Evolutionary conservation across 2,888 invertebrate genomes (phyloP).

Genomic region (Odontocolon sp.): DNA sequence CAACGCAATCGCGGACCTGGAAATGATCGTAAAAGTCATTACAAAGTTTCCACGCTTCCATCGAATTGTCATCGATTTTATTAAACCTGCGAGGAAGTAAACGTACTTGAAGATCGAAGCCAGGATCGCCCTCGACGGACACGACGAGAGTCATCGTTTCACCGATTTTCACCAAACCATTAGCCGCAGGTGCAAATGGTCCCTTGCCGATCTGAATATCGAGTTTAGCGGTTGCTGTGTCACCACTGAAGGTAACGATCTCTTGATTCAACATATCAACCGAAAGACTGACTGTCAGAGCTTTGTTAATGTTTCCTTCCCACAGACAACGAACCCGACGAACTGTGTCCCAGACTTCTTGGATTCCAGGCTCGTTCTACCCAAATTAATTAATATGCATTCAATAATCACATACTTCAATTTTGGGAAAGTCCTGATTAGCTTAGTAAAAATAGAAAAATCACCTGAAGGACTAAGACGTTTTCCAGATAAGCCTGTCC

Average conservation of each 20-base stretch:
- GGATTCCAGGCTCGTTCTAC: slow-evolving; percentile 90
- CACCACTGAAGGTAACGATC: slow-evolving; percentile 92
- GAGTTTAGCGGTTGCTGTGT: slow-evolving; percentile 89
- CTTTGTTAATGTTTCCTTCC: slow-evolving; percentile 91
- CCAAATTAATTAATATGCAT: neutral
- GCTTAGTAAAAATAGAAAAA: neutral
- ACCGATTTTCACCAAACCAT: slow-evolving; percentile 90
- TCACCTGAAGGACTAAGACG: slow-evolving; percentile 85
- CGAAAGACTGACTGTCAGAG: slow-evolving; percentile 87
- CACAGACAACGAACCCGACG: slow-evolving; percentile 90
- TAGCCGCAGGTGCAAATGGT: slow-evolving; percentile 89
- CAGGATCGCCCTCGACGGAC: slow-evolving; percentile 89
- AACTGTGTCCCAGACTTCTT: slow-evolving; percentile 90
- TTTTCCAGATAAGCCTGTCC: slow-evolving; percentile 91
- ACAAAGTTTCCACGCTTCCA: no score
- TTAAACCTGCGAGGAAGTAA: neutral
- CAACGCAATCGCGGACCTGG: slow-evolving; percentile 88
- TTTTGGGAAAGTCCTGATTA: neutral
- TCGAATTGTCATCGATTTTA: neutral
- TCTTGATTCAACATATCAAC: slow-evolving; percentile 91
- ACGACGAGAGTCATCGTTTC: slow-evolving; percentile 91
- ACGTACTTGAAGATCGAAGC: slow-evolving; percentile 86
- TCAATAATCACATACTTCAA: neutral
- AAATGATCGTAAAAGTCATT: neutral
- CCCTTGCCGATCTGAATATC: slow-evolving; percentile 90